phyloP scores from a whole-genome alignment of 2,888 invertebrate genomes.

The Agonopterix arenella region DNA sequence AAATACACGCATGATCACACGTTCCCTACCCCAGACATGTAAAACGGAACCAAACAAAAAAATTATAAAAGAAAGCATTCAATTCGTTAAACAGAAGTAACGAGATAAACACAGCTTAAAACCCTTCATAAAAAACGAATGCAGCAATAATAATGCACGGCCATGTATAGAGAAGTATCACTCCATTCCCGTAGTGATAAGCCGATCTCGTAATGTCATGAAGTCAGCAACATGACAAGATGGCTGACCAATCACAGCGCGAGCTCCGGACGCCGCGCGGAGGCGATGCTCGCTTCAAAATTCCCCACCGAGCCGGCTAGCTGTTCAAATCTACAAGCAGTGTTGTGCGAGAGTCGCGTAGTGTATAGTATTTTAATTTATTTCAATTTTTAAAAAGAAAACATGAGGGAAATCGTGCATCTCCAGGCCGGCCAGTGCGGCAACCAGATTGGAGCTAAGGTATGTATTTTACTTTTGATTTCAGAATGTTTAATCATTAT shows the following conservation, averaged over 20 bases:
- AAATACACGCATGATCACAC: conserved; percentile 38
- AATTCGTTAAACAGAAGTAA: neutral
- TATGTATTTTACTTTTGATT: conserved; percentile 26
- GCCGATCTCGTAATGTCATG: conserved; percentile 27
- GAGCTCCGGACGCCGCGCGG: conserved; percentile 44
- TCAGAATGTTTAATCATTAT: too few relatives aligned
- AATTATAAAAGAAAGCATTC: conserved; percentile 1
- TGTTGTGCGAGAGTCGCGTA: conserved; percentile 64
- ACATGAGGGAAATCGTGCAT: conserved; percentile 90
- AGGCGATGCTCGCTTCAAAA: conserved; percentile 69
- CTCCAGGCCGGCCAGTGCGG: conserved; percentile 91
- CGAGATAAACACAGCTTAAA: neutral
- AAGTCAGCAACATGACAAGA: conserved; percentile 40
- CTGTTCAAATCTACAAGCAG: conserved; percentile 63
- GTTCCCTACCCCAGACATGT: conserved; percentile 22
- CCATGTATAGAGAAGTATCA: conserved; percentile 46
- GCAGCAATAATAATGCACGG: conserved; percentile 10
- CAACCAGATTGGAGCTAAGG: conserved; percentile 86
- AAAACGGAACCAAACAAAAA: conserved; percentile 40
- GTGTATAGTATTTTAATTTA: conserved; percentile 59
- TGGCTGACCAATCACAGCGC: conserved; percentile 49
- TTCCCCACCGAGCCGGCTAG: conserved; percentile 47
- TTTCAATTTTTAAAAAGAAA: conserved; percentile 57
- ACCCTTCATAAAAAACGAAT: neutral
- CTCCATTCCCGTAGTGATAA: conserved; percentile 38